A percentile compares a stretch with the other conserved stretches of the same genome.
phyloP scores from a whole-genome alignment of 1,140 invertebrate genomes.

The Aphidius gifuensis region DNA sequence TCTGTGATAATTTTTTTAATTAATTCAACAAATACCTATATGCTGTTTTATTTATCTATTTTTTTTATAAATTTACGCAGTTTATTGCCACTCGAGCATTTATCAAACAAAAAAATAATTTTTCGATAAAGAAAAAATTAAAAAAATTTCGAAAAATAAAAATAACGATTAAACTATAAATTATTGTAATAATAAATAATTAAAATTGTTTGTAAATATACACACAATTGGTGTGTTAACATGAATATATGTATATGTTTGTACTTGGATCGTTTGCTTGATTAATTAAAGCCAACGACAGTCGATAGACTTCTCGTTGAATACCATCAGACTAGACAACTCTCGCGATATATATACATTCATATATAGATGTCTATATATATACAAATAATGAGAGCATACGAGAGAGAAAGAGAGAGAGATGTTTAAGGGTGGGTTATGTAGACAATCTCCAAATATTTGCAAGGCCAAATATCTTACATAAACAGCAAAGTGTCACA shows the following conservation, averaged over 20 bases:
- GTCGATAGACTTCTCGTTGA: slow-evolving; percentile 41
- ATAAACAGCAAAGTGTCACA: slow-evolving; percentile 52
- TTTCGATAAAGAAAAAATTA: too few relatives aligned
- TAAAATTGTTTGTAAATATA: background rate
- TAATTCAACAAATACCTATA: too few relatives aligned
- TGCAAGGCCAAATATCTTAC: slow-evolving; percentile 55
- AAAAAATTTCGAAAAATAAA: too few relatives aligned
- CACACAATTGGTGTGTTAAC: background rate
- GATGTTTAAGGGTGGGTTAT: slow-evolving; percentile 5
- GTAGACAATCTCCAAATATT: slow-evolving; percentile 58
- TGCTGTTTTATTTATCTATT: too few relatives aligned
- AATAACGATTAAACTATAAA: too few relatives aligned
- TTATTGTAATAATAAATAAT: background rate
- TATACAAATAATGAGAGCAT: background rate
- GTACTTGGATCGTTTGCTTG: slow-evolving; percentile 9
- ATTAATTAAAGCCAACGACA: slow-evolving; percentile 49
- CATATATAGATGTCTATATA: background rate
- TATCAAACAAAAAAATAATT: too few relatives aligned
- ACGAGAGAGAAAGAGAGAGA: slow-evolving; percentile 31
- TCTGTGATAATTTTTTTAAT: too few relatives aligned
- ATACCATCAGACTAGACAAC: background rate
- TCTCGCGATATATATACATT: too few relatives aligned
- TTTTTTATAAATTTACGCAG: too few relatives aligned
- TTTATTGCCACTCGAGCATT: too few relatives aligned
- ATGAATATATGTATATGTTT: background rate